Percentiles rank a stretch among this genome's conserved stretches.
These are phyloP conservation scores for Drosophila sulfurigaster DNA, from an alignment of 1,140 invertebrate species.

Conservation along the genomic window DNA sequence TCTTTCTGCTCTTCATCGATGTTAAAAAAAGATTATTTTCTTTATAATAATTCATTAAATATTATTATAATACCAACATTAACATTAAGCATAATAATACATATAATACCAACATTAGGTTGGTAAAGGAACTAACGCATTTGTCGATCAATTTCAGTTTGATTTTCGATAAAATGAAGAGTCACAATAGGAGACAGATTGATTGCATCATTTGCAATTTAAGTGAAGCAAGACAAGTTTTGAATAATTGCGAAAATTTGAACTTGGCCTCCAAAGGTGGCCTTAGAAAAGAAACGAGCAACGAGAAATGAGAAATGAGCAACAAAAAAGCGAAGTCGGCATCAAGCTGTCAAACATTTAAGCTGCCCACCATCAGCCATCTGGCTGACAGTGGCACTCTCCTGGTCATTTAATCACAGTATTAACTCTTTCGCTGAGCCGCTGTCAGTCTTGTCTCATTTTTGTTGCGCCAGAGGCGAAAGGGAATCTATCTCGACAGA, in stretches of 20 bases:
- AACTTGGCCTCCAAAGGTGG: neutral
- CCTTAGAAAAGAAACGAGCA: too few relatives aligned
- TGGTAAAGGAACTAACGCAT: too few relatives aligned
- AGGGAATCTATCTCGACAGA: conserved; percentile 2
- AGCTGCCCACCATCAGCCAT: conserved; percentile 69
- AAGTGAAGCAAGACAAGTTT: conserved; percentile 4
- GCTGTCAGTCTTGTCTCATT: conserved; percentile 81
- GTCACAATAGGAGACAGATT: too few relatives aligned
- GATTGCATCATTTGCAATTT: neutral
- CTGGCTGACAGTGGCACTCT: conserved; percentile 74
- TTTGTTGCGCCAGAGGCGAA: conserved; percentile 31
- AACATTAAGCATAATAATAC: too few relatives aligned
- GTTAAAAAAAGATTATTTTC: too few relatives aligned
- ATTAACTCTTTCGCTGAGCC: conserved; percentile 84
- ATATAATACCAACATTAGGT: too few relatives aligned
- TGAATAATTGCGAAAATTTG: conserved; percentile 15
- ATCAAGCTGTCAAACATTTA: conserved; percentile 67
- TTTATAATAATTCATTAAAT: too few relatives aligned
- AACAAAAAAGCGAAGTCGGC: conserved; percentile 11
- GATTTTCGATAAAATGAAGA: too few relatives aligned
- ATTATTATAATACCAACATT: too few relatives aligned
- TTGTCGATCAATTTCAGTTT: too few relatives aligned
- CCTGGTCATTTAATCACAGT: conserved; percentile 83
- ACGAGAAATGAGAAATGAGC: too few relatives aligned
- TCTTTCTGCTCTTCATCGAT: too few relatives aligned